Base-by-base conservation (phyloP, 2,888 invertebrate species). In the Hemaris fuciformis region DNA sequence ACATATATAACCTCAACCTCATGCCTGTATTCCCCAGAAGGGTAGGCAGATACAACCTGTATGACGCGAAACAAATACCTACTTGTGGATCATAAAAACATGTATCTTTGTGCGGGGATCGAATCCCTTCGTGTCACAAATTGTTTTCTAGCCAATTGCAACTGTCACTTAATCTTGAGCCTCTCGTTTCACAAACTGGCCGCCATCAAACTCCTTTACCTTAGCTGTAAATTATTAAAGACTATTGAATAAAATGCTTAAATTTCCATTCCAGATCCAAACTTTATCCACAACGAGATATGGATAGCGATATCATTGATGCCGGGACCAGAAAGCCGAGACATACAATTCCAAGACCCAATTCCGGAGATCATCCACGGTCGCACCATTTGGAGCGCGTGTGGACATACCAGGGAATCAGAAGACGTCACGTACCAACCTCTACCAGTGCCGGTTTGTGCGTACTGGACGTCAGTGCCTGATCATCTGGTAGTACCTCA, bases 381-480 rank as follows among this genome's bases (percentile, higher is more conserved):
- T 1, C 77, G 89, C 1, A 80, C 86, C 0, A 70, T 89, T 5
- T 92, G 89, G 89, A 82, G 78, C 42, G 71, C 85, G 0, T 93
- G 93, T 59, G 93, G 93, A 0, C 77, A 84, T 62, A 93, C 93
- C 3, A 85, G 70, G 53, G 86, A 85, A 22, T 74, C 85, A 0
- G 93, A 93, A 67, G 89, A 93, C 62, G 65, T 77, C 1, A 70
- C 64, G 0, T 88, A 90, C 67, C 93, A 93, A 65, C 85, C 89
- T 0, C 61, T 80, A 10, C 85, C 85, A 0, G 72, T 84, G 0
- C 81, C 87, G 5, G 90, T 93, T 0, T 93, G 93, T 63, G 87
- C 82, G 0, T 93, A 84, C 59, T 93, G 93, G 91, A 93, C 93
- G 0, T 88, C 91, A 0, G 91, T 91, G 7, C 92, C 93, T 1